These are phyloP conservation scores for Pachydiplax longipennis DNA, from an alignment of 2,888 invertebrate species.

Conservation along the genomic window DNA sequence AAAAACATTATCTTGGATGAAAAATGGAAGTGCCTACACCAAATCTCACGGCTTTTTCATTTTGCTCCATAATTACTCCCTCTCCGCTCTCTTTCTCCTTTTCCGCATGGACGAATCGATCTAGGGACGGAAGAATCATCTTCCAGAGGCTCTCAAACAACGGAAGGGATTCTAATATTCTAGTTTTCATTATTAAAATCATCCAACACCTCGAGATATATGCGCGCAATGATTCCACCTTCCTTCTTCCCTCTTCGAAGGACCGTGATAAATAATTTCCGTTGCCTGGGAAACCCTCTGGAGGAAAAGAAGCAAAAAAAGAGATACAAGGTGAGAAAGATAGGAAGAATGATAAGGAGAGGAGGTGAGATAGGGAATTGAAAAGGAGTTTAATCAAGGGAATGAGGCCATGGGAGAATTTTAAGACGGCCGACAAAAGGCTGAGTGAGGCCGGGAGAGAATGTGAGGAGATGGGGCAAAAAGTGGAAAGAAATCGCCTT, in stretches of 20 bases:
- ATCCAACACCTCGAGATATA: slow-evolving; percentile 30
- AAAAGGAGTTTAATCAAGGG: slow-evolving; percentile 35
- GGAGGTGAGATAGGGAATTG: neutral
- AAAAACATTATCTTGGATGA: neutral
- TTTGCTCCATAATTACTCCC: neutral
- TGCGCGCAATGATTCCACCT: slow-evolving; percentile 7
- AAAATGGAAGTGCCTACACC: neutral
- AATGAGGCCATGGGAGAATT: neutral
- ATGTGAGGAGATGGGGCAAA: neutral
- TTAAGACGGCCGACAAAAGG: neutral
- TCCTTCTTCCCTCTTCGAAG: neutral
- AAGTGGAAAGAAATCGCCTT: no score
- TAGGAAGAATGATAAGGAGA: neutral
- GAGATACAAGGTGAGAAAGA: neutral
- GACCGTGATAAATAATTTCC: slow-evolving; percentile 21
- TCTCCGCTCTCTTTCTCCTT: neutral
- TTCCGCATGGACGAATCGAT: neutral
- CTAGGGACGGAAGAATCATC: slow-evolving; percentile 16
- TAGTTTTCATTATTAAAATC: slow-evolving; percentile 36
- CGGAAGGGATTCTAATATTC: slow-evolving; percentile 36
- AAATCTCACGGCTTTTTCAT: neutral
- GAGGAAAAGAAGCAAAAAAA: neutral
- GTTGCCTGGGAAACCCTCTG: neutral
- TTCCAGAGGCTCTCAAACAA: slow-evolving; percentile 19
- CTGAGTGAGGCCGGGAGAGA: neutral